Evolutionary conservation across 1,140 invertebrate genomes (phyloP).

Genomic region (Forficula auricularia): DNA sequence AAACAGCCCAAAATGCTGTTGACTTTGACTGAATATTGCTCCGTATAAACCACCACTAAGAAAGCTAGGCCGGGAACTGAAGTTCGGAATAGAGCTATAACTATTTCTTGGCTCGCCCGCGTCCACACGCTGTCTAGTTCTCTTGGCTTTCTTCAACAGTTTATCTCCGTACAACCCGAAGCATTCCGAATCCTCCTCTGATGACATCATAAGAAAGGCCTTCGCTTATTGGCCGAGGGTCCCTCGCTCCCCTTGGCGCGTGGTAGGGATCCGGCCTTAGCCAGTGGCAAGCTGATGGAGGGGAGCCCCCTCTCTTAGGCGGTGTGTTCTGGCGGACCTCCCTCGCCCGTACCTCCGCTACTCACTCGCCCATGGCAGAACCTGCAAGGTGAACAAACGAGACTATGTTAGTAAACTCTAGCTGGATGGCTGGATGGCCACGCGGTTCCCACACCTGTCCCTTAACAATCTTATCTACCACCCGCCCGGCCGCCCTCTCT

Average conservation of each 20-base stretch:
- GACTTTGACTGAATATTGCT: conserved; percentile 44
- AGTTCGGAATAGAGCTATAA: conserved; percentile 73
- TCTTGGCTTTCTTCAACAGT: conserved; percentile 74
- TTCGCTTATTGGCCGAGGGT: conserved; percentile 42
- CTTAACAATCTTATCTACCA: no score
- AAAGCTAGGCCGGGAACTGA: conserved; percentile 65
- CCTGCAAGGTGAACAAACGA: conserved; percentile 12
- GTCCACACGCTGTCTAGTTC: conserved; percentile 84
- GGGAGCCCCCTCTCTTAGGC: conserved; percentile 20
- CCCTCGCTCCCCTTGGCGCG: conserved; percentile 16
- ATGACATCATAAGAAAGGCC: conserved; percentile 76
- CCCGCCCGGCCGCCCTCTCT: no score
- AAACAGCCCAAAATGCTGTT: conserved; percentile 49
- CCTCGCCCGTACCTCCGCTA: conserved; percentile 31
- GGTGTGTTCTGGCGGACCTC: conserved; percentile 33
- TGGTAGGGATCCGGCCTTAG: conserved; percentile 8
- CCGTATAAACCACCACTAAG: conserved; percentile 64
- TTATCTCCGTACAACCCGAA: conserved; percentile 79
- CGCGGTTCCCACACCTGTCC: no score
- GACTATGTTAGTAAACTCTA: no score
- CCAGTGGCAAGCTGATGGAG: conserved; percentile 16
- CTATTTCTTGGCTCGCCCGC: conserved; percentile 82
- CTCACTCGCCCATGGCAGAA: conserved; percentile 12
- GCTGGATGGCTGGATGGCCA: no score
- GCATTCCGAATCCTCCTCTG: conserved; percentile 78